These are phyloP conservation scores for Odocoileus virginianus DNA, from an alignment of 2,113 vertebrate species.

Conservation along the genomic window DNA sequence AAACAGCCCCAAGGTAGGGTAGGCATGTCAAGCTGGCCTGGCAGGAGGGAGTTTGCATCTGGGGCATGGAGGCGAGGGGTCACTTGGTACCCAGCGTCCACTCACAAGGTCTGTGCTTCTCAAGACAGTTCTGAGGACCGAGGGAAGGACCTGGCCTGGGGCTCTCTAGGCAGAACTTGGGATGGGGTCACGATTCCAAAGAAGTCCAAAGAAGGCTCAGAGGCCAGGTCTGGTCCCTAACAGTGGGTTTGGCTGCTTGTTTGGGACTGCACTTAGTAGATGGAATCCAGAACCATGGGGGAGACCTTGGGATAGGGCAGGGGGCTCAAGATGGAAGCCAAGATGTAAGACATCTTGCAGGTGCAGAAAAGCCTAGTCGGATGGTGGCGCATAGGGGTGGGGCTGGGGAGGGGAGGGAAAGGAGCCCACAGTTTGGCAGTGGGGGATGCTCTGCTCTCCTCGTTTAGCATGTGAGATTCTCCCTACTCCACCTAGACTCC, in stretches of 20 bases:
- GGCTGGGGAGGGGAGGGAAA: background rate
- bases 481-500: background rate
- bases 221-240: background rate
- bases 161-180: background rate
- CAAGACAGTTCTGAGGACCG: accelerated
- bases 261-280: background rate
- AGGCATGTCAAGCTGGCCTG: too few relatives aligned
- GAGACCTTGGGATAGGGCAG: background rate
- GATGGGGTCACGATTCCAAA: background rate
- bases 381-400: accelerated
- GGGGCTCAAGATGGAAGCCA: background rate
- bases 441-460: background rate
- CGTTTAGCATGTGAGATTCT: background rate
- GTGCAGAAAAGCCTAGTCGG: accelerated
- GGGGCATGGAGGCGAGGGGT: accelerated
- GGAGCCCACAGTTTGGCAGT: background rate
- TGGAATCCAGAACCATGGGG: background rate
- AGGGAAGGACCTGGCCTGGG: background rate
- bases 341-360: background rate
- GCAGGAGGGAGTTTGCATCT: background rate
- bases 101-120: background rate
- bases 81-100: background rate
- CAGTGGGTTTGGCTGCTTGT: background rate
- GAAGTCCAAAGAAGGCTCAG: background rate
- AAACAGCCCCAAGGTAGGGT: background rate